Evolutionary conservation across 2,888 invertebrate species (phyloP).

Genomic region (Papilio elwesi): DNA sequence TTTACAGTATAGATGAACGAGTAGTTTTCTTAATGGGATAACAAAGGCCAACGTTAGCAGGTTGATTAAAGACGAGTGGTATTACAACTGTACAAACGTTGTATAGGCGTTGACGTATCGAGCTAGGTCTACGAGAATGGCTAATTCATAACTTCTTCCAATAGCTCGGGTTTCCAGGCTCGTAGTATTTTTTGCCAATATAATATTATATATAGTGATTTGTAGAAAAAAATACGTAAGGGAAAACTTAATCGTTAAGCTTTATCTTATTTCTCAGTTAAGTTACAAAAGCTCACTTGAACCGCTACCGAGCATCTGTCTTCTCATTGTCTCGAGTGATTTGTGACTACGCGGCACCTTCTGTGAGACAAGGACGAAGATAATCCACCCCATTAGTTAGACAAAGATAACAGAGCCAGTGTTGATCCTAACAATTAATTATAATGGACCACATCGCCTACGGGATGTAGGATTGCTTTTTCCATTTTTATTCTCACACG

Average conservation of each 20-base stretch:
- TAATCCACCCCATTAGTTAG: slow-evolving; percentile 44
- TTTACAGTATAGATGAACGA: too few relatives aligned
- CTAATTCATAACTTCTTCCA: too few relatives aligned
- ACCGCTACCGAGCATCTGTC: slow-evolving; percentile 58
- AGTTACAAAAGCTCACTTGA: slow-evolving; percentile 44
- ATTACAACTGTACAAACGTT: too few relatives aligned
- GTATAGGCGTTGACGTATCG: too few relatives aligned
- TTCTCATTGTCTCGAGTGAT: slow-evolving; percentile 73
- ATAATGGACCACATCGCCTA: slow-evolving; percentile 65
- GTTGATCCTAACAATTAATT: slow-evolving; percentile 63
- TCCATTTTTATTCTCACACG: slow-evolving; percentile 63
- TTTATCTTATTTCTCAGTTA: slow-evolving; percentile 21
- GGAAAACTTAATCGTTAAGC: slow-evolving; percentile 1
- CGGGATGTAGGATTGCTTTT: slow-evolving; percentile 64
- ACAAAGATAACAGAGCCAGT: slow-evolving; percentile 50
- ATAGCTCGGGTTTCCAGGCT: too few relatives aligned
- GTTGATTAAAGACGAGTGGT: too few relatives aligned
- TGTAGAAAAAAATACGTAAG: not conserved
- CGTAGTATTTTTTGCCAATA: too few relatives aligned
- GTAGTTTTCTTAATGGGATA: too few relatives aligned
- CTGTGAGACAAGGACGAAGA: slow-evolving; percentile 50
- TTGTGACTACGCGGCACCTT: slow-evolving; percentile 60
- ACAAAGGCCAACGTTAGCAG: too few relatives aligned
- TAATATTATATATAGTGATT: not conserved
- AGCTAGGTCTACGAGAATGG: too few relatives aligned